These are phyloP conservation scores for Sarcophaga variegata DNA, from an alignment of 2,888 invertebrate species.

Conservation along the genomic window DNA sequence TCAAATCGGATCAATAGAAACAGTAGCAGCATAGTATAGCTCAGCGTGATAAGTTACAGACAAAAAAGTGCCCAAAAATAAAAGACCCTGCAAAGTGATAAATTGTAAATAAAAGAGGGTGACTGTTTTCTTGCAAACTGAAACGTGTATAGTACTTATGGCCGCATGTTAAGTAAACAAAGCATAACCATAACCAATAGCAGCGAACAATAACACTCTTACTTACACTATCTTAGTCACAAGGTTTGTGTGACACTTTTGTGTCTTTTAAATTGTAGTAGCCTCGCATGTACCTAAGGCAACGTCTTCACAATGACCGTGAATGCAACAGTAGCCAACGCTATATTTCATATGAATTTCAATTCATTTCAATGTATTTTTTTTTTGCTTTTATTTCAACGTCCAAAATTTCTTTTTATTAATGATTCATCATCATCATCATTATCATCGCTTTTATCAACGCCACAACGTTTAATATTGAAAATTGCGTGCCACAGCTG, in stretches of 20 bases:
- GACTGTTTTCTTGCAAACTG: background rate
- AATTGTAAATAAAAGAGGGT: background rate
- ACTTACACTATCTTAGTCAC: background rate
- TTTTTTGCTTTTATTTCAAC: conserved; percentile 34
- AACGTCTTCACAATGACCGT: conserved; percentile 5
- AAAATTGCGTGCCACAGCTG: conserved; percentile 67
- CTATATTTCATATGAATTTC: too few relatives aligned
- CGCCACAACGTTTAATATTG: conserved; percentile 38
- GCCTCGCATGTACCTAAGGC: background rate
- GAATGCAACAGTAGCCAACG: conserved; percentile 45
- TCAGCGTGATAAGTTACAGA: too few relatives aligned
- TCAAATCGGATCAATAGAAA: background rate
- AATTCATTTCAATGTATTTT: too few relatives aligned
- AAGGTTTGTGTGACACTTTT: background rate
- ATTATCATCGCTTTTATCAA: conserved; percentile 15
- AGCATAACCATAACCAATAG: too few relatives aligned
- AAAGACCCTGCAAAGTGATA: background rate
- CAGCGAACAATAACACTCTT: too few relatives aligned
- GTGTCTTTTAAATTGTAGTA: background rate
- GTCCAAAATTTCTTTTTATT: conserved; percentile 49
- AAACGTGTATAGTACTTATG: conserved; percentile 30
- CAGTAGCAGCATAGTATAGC: background rate
- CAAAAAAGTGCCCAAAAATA: background rate
- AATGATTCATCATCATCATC: conserved; percentile 58
- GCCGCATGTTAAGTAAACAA: conserved; percentile 65